A percentile compares a stretch with the other conserved stretches of the same genome.
Evolutionary conservation across 2,797 vertebrate genomes (phyloP).

Genomic region (Parauchenoglanis ngamensis): DNA sequence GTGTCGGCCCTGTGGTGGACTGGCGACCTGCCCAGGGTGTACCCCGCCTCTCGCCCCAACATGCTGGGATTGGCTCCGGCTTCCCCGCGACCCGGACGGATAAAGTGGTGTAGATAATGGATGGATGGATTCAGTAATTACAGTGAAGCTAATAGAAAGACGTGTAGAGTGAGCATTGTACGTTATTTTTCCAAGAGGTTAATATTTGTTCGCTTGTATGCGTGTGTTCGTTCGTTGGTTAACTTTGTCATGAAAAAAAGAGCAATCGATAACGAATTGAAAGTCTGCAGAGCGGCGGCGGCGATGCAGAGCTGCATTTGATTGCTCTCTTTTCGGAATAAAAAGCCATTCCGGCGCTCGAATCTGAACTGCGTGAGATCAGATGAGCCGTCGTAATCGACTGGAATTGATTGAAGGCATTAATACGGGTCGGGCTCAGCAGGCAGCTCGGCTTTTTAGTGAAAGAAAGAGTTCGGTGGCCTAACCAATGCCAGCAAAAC

Average conservation of each 20-base stretch:
- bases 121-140: neutral
- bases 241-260: neutral
- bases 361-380: neutral
- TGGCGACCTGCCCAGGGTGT: too few relatives aligned
- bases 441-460: neutral
- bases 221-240: neutral
- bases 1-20: too few relatives aligned
- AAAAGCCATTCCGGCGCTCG: neutral
- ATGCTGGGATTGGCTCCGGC: too few relatives aligned
- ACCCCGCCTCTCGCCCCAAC: too few relatives aligned
- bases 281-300: neutral
- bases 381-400: neutral
- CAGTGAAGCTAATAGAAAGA: neutral
- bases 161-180: neutral
- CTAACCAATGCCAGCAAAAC: neutral
- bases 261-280: neutral
- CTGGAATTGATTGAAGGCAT: conserved; percentile 18
- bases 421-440: conserved; percentile 17
- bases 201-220: neutral
- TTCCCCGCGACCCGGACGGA: too few relatives aligned
- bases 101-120: too few relatives aligned
- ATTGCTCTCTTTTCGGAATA: neutral
- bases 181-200: neutral
- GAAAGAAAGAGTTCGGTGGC: conserved; percentile 7
- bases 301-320: neutral